phyloP scores from a whole-genome alignment of 2,113 vertebrate species.

The Antennarius striatus region DNA sequence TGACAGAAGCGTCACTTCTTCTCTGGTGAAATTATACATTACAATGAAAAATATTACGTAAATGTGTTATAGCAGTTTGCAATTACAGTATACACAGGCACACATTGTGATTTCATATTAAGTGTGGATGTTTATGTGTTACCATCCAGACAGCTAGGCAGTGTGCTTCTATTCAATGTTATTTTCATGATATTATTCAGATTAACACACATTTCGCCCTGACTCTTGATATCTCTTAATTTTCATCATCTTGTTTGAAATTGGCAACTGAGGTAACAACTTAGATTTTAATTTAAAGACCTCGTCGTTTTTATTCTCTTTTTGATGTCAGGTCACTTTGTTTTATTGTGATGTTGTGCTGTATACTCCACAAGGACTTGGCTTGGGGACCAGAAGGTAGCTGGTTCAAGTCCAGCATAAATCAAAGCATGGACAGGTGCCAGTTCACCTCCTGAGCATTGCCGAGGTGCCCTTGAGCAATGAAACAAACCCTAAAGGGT shows the following conservation, averaged over 20 bases:
- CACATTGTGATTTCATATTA: background rate
- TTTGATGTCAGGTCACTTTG: background rate
- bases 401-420: too few species aligned
- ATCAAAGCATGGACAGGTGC: too few species aligned
- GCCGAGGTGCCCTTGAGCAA: too few species aligned
- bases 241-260: background rate
- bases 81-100: background rate
- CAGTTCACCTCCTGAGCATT: too few species aligned
- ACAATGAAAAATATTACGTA: background rate
- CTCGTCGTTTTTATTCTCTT: background rate
- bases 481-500: too few species aligned
- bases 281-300: background rate
- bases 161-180: too few species aligned
- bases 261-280: background rate
- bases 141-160: too few species aligned
- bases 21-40: background rate
- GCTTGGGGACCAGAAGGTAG: too few species aligned
- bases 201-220: background rate
- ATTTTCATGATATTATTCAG: too few species aligned
- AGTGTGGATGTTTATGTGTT: background rate
- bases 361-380: background rate
- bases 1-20: background rate
- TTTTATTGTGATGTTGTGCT: background rate
- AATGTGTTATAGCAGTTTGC: background rate
- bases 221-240: slow-evolving; percentile 1